Evolutionary conservation across 1,140 invertebrate genomes (phyloP), one percentile per base, ranked within the genome.

Genomic region (Limonius californicus): DNA sequence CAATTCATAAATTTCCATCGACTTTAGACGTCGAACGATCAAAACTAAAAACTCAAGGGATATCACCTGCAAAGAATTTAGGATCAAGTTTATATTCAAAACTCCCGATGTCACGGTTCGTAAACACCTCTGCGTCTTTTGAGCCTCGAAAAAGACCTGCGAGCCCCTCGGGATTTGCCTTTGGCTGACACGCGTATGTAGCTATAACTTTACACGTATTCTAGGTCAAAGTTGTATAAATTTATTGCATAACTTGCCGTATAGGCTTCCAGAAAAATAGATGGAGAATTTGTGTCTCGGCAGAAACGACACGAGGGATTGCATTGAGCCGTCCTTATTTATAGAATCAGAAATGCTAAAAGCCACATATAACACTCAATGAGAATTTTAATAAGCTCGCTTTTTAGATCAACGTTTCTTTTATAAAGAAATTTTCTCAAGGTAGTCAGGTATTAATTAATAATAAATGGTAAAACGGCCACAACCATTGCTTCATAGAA

Each of bases 61-160:
- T 50, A 18, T 50, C 16, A 50, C 16, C 45, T 50, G 19, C 45
- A 50, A 50, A 50, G 45, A 50, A 50, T 50, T 50, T 50, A 50
- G 14, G 45, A 50, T 50, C 45, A 50, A 50, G 45, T 50, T 50
- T 50, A 50, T 50, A 50, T 50, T 50, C 45, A 50, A 50, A 50
- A 50, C 45, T 50, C 45, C 20, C 45, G 45, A 50, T 50, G 45
- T 50, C 45, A 50, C 45, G 45, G 45, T 50, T 50, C 45, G 45
- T 50, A 50, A 50, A 50, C 45, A 50, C 45, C 45, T 50, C n/a
- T 50, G 45, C 45, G 45, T 18, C 45, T 50, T 50, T 50, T 50
- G 45, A 19, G 45, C n/a, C n/a, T 19, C 19, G 14, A 16, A 50
- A 50, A 50, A 19, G 35, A 39, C 35, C 35, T 39, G 35, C n/a